Percentiles rank a stretch among this genome's conserved stretches.
Conservation (phyloP, 2,113 vertebrate species). For the Microcebus ravelobensis region DNA sequence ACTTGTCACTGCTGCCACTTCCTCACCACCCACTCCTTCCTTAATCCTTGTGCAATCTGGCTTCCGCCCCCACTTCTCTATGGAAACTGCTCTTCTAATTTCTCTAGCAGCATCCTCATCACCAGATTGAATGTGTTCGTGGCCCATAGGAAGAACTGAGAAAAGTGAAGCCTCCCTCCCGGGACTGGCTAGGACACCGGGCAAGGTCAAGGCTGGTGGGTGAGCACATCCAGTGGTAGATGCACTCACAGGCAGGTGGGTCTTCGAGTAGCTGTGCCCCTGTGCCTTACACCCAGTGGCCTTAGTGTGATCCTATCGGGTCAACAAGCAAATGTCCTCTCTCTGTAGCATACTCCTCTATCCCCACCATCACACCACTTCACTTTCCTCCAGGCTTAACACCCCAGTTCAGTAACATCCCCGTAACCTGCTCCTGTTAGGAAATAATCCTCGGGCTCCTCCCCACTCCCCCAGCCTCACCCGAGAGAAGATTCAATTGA, state of each 20-base stretch:
- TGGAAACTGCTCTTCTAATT: conserved; percentile 80
- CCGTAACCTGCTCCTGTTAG: neutral
- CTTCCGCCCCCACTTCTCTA: conserved; percentile 76
- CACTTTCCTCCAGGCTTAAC: neutral
- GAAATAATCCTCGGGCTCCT: neutral
- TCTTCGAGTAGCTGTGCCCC: neutral
- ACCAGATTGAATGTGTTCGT: conserved; percentile 43
- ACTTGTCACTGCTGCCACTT: conserved; percentile 79
- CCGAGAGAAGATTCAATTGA: neutral
- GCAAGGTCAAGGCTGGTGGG: neutral
- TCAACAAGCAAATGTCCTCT: neutral
- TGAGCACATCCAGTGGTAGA: neutral
- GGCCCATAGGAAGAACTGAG: conserved; percentile 41
- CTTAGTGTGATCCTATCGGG: neutral
- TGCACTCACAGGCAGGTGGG: neutral
- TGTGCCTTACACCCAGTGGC: neutral
- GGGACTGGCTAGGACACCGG: neutral
- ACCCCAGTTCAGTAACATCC: neutral
- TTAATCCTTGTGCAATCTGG: conserved; percentile 76
- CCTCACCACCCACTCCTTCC: conserved; percentile 80
- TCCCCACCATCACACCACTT: neutral
- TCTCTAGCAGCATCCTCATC: conserved; percentile 55
- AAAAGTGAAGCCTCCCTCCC: neutral
- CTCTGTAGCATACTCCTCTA: neutral
- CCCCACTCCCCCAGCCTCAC: neutral